Conservation (phyloP, 2,797 vertebrate species). For the Morelia viridis region DNA sequence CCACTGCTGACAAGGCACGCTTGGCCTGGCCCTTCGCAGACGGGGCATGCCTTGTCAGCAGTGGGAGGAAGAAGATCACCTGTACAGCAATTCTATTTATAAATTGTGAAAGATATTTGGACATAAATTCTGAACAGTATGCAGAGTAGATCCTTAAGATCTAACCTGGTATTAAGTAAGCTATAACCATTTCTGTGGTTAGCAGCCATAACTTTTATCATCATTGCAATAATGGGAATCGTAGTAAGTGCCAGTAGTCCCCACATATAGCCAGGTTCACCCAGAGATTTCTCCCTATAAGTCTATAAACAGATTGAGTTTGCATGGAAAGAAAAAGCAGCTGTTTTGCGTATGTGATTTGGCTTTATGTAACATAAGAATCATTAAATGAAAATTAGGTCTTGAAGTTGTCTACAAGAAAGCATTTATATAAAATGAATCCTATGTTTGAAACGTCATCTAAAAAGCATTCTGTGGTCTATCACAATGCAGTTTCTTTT, state of each 20-base stretch:
- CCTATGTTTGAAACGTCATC: not conserved
- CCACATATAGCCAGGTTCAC: not conserved
- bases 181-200: not conserved
- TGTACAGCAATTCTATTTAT: not conserved
- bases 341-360: not conserved
- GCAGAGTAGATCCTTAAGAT: not conserved
- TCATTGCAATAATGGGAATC: not conserved
- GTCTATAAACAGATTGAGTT: not conserved
- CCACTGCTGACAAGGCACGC: not conserved
- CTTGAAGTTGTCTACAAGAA: not conserved
- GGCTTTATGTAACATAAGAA: not conserved
- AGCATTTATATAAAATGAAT: not conserved
- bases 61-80: not conserved
- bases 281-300: not conserved
- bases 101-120: not conserved
- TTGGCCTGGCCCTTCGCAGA: too few relatives aligned
- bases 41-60: not conserved
- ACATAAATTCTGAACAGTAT: not conserved
- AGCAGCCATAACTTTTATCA: not conserved
- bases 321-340: not conserved
- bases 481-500: conserved; percentile 36
- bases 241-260: not conserved
- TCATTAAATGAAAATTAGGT: not conserved
- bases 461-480: not conserved
- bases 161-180: not conserved